phyloP scores from a whole-genome alignment of 1,140 invertebrate genomes.

The Arctopsyche grandis region DNA sequence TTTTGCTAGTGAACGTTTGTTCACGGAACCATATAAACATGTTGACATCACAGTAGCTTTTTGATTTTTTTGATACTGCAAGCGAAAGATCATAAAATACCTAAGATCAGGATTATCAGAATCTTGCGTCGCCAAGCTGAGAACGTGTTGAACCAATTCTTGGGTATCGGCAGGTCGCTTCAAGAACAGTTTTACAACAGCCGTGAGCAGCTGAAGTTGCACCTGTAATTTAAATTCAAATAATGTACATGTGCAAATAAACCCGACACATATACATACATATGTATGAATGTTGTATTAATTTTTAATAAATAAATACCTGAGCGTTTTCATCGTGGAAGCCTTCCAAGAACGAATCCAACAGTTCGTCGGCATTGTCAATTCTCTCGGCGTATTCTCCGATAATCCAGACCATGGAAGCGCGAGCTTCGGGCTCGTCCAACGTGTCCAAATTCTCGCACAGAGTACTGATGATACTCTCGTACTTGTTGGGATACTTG shows the following conservation, averaged over 20 bases:
- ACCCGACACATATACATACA: no score
- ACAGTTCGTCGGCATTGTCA: slow-evolving; percentile 98
- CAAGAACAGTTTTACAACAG: slow-evolving; percentile 98
- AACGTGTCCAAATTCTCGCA: slow-evolving; percentile 99
- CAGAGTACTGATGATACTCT: slow-evolving; percentile 98
- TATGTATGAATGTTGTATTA: slow-evolving; percentile 35
- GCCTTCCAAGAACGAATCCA: slow-evolving; percentile 99
- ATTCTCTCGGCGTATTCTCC: slow-evolving; percentile 99
- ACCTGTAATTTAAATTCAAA: slow-evolving; percentile 72
- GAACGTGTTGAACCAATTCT: slow-evolving; percentile 94
- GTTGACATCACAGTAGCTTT: background rate
- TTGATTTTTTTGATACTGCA: no score
- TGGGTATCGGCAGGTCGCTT: slow-evolving; percentile 98
- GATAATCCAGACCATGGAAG: slow-evolving; percentile 99
- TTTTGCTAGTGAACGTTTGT: no score
- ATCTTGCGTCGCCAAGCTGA: slow-evolving; percentile 95
- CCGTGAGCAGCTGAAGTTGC: slow-evolving; percentile 95
- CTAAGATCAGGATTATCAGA: slow-evolving; percentile 98
- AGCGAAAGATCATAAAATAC: no score
- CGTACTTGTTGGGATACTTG: slow-evolving; percentile 99
- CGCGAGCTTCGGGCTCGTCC: slow-evolving; percentile 98
- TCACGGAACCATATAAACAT: background rate
- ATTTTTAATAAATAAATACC: slow-evolving; percentile 56
- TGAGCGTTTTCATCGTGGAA: slow-evolving; percentile 99
- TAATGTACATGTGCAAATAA: background rate